phyloP scores from a whole-genome alignment of 2,888 invertebrate genomes.

The Onchidella celtica region DNA sequence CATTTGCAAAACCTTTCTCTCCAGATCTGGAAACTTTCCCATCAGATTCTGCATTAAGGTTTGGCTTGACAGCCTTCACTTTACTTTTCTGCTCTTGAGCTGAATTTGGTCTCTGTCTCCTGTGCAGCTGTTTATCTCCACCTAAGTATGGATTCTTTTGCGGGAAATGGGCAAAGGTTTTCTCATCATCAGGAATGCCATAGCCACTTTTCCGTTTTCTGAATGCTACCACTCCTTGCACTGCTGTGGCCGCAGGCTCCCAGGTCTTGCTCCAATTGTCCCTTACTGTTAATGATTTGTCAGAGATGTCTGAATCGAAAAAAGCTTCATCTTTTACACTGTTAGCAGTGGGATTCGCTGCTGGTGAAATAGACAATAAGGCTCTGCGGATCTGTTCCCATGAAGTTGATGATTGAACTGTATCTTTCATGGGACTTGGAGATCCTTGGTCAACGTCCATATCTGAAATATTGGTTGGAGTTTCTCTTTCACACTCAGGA shows the following conservation, averaged over 20 bases:
- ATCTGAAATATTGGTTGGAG: slow-evolving; percentile 16
- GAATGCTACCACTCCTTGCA: neutral
- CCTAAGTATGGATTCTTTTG: too few species aligned
- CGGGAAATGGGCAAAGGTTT: slow-evolving; percentile 24
- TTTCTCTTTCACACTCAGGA: neutral
- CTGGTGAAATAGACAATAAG: slow-evolving; percentile 3
- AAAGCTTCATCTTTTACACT: neutral
- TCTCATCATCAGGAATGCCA: slow-evolving; percentile 22
- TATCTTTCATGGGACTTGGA: neutral
- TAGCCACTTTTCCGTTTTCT: slow-evolving; percentile 27
- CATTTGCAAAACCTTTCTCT: too few species aligned
- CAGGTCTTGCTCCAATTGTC: neutral
- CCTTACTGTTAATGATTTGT: neutral
- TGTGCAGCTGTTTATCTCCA: too few species aligned
- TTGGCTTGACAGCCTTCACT: too few species aligned
- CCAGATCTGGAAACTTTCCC: too few species aligned
- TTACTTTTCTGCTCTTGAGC: too few species aligned
- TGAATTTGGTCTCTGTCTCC: too few species aligned
- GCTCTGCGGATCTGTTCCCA: slow-evolving; percentile 10
- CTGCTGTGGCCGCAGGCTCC: slow-evolving; percentile 27
- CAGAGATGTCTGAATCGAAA: neutral
- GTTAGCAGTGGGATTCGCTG: neutral
- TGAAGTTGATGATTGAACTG: slow-evolving; percentile 16
- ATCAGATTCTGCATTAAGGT: too few species aligned
- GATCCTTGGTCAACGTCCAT: slow-evolving; percentile 37